Evolutionary conservation across 64 coral and sea anemone species (phyloP).

Genomic region (Montipora cactus): DNA sequence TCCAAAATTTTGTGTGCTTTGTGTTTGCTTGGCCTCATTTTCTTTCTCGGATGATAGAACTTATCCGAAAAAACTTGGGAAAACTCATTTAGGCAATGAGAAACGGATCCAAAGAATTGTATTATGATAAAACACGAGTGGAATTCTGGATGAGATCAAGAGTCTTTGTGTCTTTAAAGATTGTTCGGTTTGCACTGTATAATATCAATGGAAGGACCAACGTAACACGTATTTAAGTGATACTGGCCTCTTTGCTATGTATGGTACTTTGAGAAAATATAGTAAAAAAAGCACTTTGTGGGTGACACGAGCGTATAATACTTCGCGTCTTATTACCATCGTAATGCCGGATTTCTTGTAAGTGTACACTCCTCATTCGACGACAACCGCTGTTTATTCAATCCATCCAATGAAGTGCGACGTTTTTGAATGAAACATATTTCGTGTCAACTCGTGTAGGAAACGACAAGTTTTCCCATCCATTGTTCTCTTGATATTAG

Average conservation of each 20-base stretch:
- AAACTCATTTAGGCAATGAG: too few species aligned
- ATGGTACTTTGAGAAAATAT: background rate
- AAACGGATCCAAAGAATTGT: too few species aligned
- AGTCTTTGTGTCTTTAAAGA: too few species aligned
- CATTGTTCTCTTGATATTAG: constrained; percentile 27
- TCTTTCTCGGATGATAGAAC: too few species aligned
- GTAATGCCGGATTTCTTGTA: background rate
- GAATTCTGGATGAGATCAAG: too few species aligned
- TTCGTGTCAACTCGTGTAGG: constrained; percentile 15
- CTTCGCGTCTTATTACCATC: background rate
- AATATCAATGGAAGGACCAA: too few species aligned
- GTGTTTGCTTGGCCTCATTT: background rate
- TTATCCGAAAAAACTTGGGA: too few species aligned
- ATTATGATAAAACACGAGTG: too few species aligned
- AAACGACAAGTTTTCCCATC: background rate
- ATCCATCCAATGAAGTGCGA: background rate
- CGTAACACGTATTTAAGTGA: background rate
- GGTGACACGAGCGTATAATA: background rate
- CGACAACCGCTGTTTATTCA: background rate
- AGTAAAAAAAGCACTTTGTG: background rate
- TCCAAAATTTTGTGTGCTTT: background rate
- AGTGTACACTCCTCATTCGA: too few species aligned
- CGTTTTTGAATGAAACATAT: background rate
- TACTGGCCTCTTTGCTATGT: background rate
- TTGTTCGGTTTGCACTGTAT: too few species aligned